Base-by-base conservation (phyloP, 1,140 invertebrate species). In the Nasonia vitripennis region DNA sequence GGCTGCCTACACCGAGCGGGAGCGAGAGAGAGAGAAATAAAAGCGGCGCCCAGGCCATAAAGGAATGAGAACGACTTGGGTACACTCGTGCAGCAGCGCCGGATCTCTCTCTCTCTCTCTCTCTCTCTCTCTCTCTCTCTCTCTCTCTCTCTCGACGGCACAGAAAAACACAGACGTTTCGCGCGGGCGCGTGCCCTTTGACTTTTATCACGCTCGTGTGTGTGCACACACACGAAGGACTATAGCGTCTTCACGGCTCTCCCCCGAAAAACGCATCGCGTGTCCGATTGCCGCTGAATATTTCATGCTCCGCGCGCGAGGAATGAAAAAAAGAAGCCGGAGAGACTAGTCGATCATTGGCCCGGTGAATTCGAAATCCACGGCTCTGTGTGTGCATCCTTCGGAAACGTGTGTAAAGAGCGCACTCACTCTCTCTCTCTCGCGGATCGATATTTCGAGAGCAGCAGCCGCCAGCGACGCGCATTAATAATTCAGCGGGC, bases 41-140 rank as follows among this genome's bases (percentile, higher is more conserved):
- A 82, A 82, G 80, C 45, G 20, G 27, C 2, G 27, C 12, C 37
- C 34, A 74, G 31, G 55, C 34, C 27, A 82, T 82, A 82, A 82
- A 82, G 27, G 70, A 82, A 82, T 82, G 80, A 82, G 80, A 74
- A 14, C 71, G 71, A 74, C 45, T 51, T 37, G 71, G 80, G 48
- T 82, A 82, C 80, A 74, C 80, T 74, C 23, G 23, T 48, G 23
- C 20, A 62, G 20, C 55, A 82, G 55, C 70, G 2, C 48, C 45
- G 14, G 14, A 17, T 62, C 55, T n/a, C 55, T 34, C 70, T 68
- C 34, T 34, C n/a, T 27, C 27, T 27, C 27, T 27, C 27, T 27
- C 27, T 27, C 27, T 20, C 7, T 51, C 31, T 81, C 34, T n/a
- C 55, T 34, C 70, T 68, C 34, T 34, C n/a, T 27, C 27, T 27